Evolutionary conservation across 2,888 invertebrate genomes (phyloP), one percentile per base, ranked within the genome.

Genomic region (Lamproptera curius): DNA sequence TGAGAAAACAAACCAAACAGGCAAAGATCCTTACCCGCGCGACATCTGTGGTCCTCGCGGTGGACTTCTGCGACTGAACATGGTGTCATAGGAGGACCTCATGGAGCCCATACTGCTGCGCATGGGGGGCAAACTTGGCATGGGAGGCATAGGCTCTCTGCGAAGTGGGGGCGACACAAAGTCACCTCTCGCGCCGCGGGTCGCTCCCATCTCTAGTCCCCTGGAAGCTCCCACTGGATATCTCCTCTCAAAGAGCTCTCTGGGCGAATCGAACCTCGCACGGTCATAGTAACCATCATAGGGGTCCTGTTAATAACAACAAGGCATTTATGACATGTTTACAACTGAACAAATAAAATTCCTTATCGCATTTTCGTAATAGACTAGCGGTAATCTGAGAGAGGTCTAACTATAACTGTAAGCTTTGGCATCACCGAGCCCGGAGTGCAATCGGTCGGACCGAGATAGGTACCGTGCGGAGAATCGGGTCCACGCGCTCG

Each of bases 241-340:
- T 53, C 95, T 91, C 55, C 95, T 90, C 77, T 95, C 95, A 71
- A 94, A 95, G 65, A 95, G 78, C 65, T 95, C 95, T 46, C 94
- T 90, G 10, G 93, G 91, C 42, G 94, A 93, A 65, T 95, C 95
- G 60, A 93, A 94, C 56, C 95, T 87, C 54, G 84, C 84, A 16
- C 95, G 89, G 67, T 95, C 95, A 73, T 95, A 95, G 85, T 95
- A 95, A 62, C 93, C 92, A 82, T 93, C 93, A 61, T 93, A 93
- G 9, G 92, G 91, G 75, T 92, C 92, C 92, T 91, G 81, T 52
- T 61, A 49, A 55, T 46, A 51, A 62, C 48, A 56, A 53, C 50
- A 20, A 17, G 44, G 35, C 16, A 31, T 42, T 31, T n/a, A 14
- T 31, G 13, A 31, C 2, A 31, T 31, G 31, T 1, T n/a, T 3